Evolutionary conservation across 2,888 invertebrate species (phyloP).

Genomic region (Augochlorella aurata): DNA sequence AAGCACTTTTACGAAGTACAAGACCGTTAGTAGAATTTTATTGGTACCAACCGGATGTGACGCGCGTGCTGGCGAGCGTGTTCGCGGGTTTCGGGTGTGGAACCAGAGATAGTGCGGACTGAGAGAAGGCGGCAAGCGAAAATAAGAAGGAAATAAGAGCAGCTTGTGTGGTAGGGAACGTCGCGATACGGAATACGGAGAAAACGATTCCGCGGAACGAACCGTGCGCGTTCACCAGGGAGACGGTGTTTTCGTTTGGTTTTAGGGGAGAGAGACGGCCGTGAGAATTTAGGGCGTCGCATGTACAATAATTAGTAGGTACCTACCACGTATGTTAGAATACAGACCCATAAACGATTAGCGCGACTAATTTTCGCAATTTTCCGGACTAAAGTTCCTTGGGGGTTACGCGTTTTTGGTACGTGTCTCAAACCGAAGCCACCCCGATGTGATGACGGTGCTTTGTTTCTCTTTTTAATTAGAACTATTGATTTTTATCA

Average conservation of each 20-base stretch:
- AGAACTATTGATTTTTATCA: slow-evolving; percentile 67
- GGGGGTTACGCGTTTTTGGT: slow-evolving; percentile 69
- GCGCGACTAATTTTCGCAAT: slow-evolving; percentile 58
- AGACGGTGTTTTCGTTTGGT: not conserved
- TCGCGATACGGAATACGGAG: not conserved
- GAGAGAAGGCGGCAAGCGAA: not conserved
- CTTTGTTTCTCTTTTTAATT: slow-evolving; percentile 79
- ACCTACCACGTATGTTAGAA: slow-evolving; percentile 42
- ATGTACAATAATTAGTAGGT: slow-evolving; percentile 67
- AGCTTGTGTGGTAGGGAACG: too few species aligned
- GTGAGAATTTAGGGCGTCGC: slow-evolving; percentile 53
- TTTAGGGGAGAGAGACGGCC: slow-evolving; percentile 41
- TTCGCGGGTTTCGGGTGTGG: not conserved
- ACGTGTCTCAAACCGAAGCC: slow-evolving; percentile 65
- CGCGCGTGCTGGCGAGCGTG: slow-evolving; percentile 27
- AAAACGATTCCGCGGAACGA: not conserved
- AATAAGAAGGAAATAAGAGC: not conserved
- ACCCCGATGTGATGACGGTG: slow-evolving; percentile 81
- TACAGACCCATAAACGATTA: slow-evolving; percentile 50
- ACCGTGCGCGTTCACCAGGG: too few species aligned
- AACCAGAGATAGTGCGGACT: not conserved
- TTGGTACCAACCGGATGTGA: slow-evolving; percentile 42
- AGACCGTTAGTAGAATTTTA: slow-evolving; percentile 63
- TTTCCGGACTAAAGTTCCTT: slow-evolving; percentile 80
- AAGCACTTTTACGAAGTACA: slow-evolving; percentile 70